A percentile compares a stretch with the other conserved stretches of the same genome.
Conservation (phyloP, 2,797 vertebrate species). For the Poecilia wingei region DNA sequence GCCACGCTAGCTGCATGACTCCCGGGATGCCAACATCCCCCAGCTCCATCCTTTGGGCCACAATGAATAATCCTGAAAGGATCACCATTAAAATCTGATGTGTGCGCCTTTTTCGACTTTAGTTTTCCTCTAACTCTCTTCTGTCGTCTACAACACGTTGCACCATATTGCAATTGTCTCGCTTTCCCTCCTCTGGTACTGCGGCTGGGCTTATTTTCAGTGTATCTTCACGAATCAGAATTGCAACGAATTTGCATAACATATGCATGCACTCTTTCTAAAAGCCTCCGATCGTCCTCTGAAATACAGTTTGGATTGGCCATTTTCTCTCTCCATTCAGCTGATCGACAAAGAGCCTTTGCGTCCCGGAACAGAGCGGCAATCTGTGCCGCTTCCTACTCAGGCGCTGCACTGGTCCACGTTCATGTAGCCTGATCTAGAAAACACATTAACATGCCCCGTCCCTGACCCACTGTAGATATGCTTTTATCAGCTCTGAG, state of each 20-base stretch:
- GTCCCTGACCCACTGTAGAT: slow-evolving; percentile 54
- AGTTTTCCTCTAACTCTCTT: neutral
- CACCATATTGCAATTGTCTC: neutral
- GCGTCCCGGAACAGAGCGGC: slow-evolving; percentile 55
- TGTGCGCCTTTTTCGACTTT: neutral
- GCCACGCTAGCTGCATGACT: slow-evolving; percentile 4
- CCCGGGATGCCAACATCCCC: neutral
- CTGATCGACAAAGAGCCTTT: slow-evolving; percentile 71
- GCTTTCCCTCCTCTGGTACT: neutral
- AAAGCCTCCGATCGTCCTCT: slow-evolving; percentile 48
- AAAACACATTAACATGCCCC: slow-evolving; percentile 48
- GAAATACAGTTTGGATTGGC: slow-evolving; percentile 60
- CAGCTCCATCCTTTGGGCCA: neutral
- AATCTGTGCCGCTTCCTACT: slow-evolving; percentile 41
- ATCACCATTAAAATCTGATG: slow-evolving; percentile 3
- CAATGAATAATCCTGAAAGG: slow-evolving; percentile 13
- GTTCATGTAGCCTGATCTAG: slow-evolving; percentile 55
- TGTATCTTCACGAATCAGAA: neutral
- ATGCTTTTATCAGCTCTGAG: slow-evolving; percentile 28
- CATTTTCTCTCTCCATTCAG: slow-evolving; percentile 50
- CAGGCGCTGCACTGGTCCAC: slow-evolving; percentile 30
- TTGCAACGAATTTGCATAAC: neutral
- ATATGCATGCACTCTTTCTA: slow-evolving; percentile 20
- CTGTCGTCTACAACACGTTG: neutral
- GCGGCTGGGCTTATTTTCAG: neutral